Conservation (phyloP, 2,888 invertebrate genomes). For the Chymomyza caudatula region DNA sequence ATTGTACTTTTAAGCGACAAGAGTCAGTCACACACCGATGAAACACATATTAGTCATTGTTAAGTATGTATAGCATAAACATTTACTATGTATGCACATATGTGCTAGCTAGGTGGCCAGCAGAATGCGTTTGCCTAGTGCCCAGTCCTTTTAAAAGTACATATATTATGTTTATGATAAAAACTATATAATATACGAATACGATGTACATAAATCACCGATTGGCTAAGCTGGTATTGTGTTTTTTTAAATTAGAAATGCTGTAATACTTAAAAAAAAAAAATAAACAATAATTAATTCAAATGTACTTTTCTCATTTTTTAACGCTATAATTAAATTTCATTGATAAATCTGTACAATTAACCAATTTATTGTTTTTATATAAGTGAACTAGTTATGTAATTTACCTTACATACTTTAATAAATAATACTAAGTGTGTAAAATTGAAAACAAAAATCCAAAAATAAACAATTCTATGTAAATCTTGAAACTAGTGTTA, state of each 20-base stretch:
- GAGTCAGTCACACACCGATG: constrained; percentile 10
- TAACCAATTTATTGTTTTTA: background rate
- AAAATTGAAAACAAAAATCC: background rate
- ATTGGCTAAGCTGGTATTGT: constrained; percentile 45
- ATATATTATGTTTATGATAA: background rate
- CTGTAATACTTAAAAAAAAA: background rate
- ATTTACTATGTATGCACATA: constrained; percentile 26
- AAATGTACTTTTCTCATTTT: background rate
- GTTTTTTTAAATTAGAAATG: background rate
- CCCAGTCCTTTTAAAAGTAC: background rate
- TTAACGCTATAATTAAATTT: background rate
- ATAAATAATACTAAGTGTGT: background rate
- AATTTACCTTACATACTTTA: background rate
- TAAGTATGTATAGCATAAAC: constrained; percentile 36
- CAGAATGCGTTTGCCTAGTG: background rate
- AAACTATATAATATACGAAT: constrained; percentile 32
- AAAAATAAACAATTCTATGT: background rate
- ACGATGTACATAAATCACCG: constrained; percentile 55
- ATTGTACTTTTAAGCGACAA: background rate
- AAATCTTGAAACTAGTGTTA: background rate
- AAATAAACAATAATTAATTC: background rate
- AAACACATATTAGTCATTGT: constrained; percentile 50
- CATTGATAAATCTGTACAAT: background rate
- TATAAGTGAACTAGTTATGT: background rate
- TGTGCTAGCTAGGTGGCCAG: constrained; percentile 30